A percentile compares a stretch with the other conserved stretches of the same genome.
Evolutionary conservation across 2,888 invertebrate genomes (phyloP).

Genomic region (Byasa hedistus): DNA sequence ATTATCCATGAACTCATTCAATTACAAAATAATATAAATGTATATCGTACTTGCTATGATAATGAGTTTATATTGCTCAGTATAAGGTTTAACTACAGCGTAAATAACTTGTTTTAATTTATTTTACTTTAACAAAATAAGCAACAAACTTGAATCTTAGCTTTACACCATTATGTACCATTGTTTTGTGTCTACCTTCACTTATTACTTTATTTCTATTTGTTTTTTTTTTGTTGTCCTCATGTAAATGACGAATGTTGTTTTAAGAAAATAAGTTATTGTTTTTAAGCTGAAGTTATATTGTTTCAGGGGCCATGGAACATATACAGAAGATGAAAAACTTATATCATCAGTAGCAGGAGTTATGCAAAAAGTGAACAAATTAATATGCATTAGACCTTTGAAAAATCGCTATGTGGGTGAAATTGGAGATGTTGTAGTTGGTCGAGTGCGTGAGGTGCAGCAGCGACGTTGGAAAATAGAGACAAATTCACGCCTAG

Average conservation of each 20-base stretch:
- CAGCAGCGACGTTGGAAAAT: conserved; percentile 97
- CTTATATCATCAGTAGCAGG: conserved; percentile 97
- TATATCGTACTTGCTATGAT: no score
- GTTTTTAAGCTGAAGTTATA: neutral
- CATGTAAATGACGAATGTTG: no score
- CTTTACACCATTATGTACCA: neutral
- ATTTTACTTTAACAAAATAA: neutral
- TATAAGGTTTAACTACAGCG: no score
- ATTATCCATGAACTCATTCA: no score
- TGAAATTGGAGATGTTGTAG: conserved; percentile 98
- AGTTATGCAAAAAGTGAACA: conserved; percentile 95
- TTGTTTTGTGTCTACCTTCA: neutral
- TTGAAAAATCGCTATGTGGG: conserved; percentile 94
- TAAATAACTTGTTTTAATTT: no score
- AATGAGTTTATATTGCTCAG: no score
- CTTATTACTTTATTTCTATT: no score
- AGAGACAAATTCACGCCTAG: conserved; percentile 93
- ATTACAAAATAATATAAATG: no score
- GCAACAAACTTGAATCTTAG: neutral
- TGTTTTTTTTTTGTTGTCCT: no score
- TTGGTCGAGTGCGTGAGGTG: conserved; percentile 96
- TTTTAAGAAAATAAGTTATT: no score
- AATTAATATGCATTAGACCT: conserved; percentile 94
- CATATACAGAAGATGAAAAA: conserved; percentile 90
- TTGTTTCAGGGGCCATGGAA: conserved; percentile 93